Evolutionary conservation across 2,797 vertebrate genomes (phyloP), one percentile per base, ranked within the genome.

Genomic region (Gymnoscopelus braueri): DNA sequence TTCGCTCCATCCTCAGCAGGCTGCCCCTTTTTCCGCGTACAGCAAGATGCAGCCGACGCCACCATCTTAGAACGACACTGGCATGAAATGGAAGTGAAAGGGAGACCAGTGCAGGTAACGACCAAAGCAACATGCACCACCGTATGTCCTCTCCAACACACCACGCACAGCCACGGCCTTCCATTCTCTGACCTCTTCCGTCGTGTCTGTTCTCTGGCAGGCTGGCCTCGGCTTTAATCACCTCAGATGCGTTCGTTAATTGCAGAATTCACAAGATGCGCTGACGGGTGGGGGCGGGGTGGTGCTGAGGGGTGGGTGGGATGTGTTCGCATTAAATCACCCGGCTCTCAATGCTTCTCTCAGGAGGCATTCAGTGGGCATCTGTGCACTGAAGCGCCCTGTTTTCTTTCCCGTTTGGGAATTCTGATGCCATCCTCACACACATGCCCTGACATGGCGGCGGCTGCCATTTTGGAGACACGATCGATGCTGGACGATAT

Each of bases 31-130:
- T 88, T 88, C 82, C 91, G 88, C 85, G 86, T 86, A 81, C 88
- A 85, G 84, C 70, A 35, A 91, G 86, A 90, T 78, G 86, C 93
- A 90, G 89, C 81, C 86, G 65, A 79, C 82, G 88, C 93, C 94
- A 92, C 93, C 93, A 94, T 94, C 92, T 94, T 95, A 94, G 88
- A 92, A 88, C 84, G 79, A 87, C 66, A 67, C 88, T 92, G 93
- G 91, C 92, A 92, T 79, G 89, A 94, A 93, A 95, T 93, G 93
- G 93, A 93, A 92, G 92, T 89, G 89, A 69, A 75, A 82, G 65
- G 78, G 85, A 75, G 82, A 88, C 85, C 69, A 60, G 71, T 81
- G 88, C 92, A 95, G 94, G 93, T 94, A 94, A 90, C 84, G 79
- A n/a, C 71, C 67, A 67, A 77, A 59, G 55, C 15, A 12, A 80